A percentile compares a stretch with the other conserved stretches of the same genome.
Conservation (phyloP, 2,113 vertebrate genomes). For the Arizona elegans region DNA sequence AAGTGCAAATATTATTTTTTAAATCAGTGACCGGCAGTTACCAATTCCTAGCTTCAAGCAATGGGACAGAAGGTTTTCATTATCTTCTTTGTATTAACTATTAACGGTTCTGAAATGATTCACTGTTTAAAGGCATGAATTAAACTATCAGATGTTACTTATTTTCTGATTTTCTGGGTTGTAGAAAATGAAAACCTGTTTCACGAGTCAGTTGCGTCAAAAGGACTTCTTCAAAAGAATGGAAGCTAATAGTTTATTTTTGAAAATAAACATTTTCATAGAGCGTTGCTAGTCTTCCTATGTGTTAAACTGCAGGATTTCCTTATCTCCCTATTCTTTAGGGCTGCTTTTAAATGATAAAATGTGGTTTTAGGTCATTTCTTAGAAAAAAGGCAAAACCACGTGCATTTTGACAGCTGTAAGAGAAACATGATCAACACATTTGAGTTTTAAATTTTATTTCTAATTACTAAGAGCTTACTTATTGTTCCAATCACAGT, state of each 20-base stretch:
- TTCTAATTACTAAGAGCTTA: background rate
- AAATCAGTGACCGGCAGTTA: background rate
- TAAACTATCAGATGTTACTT: background rate
- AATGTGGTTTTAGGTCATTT: background rate
- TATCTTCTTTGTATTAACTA: background rate
- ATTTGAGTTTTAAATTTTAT: background rate
- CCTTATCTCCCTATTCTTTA: background rate
- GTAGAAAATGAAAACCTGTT: background rate
- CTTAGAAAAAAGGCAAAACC: background rate
- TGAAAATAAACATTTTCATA: background rate
- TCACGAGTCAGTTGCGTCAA: background rate
- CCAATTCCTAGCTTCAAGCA: background rate
- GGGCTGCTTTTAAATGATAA: constrained; percentile 7
- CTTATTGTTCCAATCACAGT: background rate
- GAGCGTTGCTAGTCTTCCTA: background rate
- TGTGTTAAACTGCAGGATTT: background rate
- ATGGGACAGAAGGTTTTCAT: too few relatives aligned
- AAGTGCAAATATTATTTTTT: background rate
- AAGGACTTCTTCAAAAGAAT: background rate
- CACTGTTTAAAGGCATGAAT: background rate
- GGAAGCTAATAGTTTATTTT: background rate
- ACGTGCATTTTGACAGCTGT: background rate
- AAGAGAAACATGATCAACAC: background rate
- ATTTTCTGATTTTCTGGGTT: background rate
- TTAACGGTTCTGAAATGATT: background rate